These are phyloP conservation scores for Trissoscelio sp. DNA, from an alignment of 2,888 invertebrate genomes.

Conservation along the genomic window DNA sequence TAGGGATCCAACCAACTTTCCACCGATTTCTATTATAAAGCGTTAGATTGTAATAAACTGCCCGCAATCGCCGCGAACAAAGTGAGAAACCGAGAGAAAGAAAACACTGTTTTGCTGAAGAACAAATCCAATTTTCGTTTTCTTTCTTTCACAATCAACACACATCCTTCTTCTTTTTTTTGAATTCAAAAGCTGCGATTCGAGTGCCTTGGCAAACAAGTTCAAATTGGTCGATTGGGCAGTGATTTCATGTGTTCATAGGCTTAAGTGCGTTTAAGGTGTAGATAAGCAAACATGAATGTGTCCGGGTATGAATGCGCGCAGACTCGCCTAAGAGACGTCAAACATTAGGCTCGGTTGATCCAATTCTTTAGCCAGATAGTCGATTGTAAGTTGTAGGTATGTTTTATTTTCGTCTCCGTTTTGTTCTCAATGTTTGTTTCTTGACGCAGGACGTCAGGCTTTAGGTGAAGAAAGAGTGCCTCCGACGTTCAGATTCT, in stretches of 20 bases:
- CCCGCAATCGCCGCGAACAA: slow-evolving; percentile 80
- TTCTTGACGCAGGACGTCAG: slow-evolving; percentile 82
- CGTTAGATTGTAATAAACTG: slow-evolving; percentile 81
- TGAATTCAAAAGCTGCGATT: slow-evolving; percentile 70
- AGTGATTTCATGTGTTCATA: slow-evolving; percentile 84
- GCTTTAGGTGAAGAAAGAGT: slow-evolving; percentile 74
- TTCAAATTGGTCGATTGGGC: slow-evolving; percentile 83
- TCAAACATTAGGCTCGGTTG: slow-evolving; percentile 48
- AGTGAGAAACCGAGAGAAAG: slow-evolving; percentile 53
- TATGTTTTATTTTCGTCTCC: slow-evolving; percentile 73
- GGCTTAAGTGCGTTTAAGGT: slow-evolving; percentile 80
- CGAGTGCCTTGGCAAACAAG: slow-evolving; percentile 81
- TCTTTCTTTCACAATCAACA: slow-evolving; percentile 36
- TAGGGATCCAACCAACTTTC: slow-evolving; percentile 83
- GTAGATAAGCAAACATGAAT: slow-evolving; percentile 61
- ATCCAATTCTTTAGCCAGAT: slow-evolving; percentile 70
- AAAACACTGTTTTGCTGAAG: slow-evolving; percentile 18
- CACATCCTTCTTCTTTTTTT: slow-evolving; percentile 45
- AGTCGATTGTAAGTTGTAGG: slow-evolving; percentile 76
- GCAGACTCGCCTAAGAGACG: slow-evolving; percentile 76
- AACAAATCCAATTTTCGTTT: slow-evolving; percentile 22
- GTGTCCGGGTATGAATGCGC: slow-evolving; percentile 62
- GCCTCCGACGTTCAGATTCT: slow-evolving; percentile 78
- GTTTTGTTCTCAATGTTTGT: slow-evolving; percentile 69
- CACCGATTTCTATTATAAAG: slow-evolving; percentile 83